These are phyloP conservation scores for Vulpes vulpes DNA, from an alignment of 2,113 vertebrate species.

Conservation along the genomic window DNA sequence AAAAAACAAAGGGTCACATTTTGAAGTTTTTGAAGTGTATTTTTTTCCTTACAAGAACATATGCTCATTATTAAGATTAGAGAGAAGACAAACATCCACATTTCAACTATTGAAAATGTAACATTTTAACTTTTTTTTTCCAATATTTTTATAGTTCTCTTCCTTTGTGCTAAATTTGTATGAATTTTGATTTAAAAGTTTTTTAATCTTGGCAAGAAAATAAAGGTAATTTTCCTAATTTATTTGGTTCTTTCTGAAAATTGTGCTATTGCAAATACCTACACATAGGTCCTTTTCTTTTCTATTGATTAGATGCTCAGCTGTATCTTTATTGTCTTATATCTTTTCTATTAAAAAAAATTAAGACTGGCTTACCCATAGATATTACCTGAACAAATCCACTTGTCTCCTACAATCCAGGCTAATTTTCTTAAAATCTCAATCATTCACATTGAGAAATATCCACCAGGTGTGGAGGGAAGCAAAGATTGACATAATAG, in stretches of 20 bases:
- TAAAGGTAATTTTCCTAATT: not conserved
- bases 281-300: not conserved
- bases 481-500: not conserved
- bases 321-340: not conserved
- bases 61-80: not conserved
- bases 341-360: not conserved
- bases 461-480: not conserved
- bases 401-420: not conserved
- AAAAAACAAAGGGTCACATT: not conserved
- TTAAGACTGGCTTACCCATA: not conserved
- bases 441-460: not conserved
- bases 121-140: not conserved
- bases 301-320: not conserved
- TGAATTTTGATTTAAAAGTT: not conserved
- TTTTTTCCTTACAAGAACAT: not conserved
- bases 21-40: not conserved
- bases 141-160: not conserved
- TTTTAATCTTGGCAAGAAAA: not conserved
- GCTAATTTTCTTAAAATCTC: conserved; percentile 4
- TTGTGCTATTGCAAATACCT: not conserved
- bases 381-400: not conserved
- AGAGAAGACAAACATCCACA: not conserved
- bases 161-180: not conserved
- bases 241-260: not conserved
- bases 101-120: not conserved